Percentiles rank a stretch among this genome's conserved stretches.
Conservation (phyloP, 2,888 invertebrate species). For the Blera fallax region DNA sequence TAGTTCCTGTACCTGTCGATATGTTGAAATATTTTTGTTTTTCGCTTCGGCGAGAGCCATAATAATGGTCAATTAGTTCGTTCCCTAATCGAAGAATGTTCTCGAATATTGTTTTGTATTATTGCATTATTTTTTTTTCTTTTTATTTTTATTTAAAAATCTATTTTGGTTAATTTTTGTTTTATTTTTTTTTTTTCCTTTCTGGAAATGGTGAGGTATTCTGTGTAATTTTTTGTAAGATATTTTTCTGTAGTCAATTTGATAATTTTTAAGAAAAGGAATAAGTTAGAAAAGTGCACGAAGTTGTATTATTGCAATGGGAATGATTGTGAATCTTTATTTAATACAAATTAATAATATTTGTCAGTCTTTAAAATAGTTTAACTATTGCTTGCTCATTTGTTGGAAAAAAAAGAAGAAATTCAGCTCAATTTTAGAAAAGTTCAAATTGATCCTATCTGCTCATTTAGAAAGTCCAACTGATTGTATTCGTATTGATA, state of each 20-base stretch:
- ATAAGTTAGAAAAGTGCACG: slow-evolving; percentile 44
- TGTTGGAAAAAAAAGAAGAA: not conserved
- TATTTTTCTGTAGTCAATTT: slow-evolving; percentile 62
- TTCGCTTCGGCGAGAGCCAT: slow-evolving; percentile 17
- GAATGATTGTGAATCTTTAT: slow-evolving; percentile 48
- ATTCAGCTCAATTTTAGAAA: slow-evolving; percentile 32
- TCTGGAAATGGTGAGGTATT: slow-evolving; percentile 52
- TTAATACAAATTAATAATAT: slow-evolving; percentile 10
- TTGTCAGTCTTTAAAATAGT: slow-evolving; percentile 21
- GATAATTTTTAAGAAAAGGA: slow-evolving; percentile 28
- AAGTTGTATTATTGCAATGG: slow-evolving; percentile 31
- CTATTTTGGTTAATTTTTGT: slow-evolving; percentile 17
- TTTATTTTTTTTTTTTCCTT: slow-evolving; percentile 26
- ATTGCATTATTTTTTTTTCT: not conserved
- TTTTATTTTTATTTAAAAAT: slow-evolving; percentile 24
- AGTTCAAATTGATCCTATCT: slow-evolving; percentile 14
- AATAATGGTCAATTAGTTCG: slow-evolving; percentile 33
- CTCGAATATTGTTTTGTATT: slow-evolving; percentile 54
- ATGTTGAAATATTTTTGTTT: slow-evolving; percentile 45
- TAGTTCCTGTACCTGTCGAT: slow-evolving; percentile 70
- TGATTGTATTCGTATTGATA: slow-evolving; percentile 33
- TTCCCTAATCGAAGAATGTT: slow-evolving; percentile 28
- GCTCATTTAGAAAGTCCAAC: slow-evolving; percentile 41
- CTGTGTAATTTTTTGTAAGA: slow-evolving; percentile 60
- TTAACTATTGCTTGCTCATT: slow-evolving; percentile 15